A percentile compares a stretch with the other conserved stretches of the same genome.
These are phyloP conservation scores for Pardalotus punctatus DNA, from an alignment of 2,113 vertebrate species.

Conservation along the genomic window DNA sequence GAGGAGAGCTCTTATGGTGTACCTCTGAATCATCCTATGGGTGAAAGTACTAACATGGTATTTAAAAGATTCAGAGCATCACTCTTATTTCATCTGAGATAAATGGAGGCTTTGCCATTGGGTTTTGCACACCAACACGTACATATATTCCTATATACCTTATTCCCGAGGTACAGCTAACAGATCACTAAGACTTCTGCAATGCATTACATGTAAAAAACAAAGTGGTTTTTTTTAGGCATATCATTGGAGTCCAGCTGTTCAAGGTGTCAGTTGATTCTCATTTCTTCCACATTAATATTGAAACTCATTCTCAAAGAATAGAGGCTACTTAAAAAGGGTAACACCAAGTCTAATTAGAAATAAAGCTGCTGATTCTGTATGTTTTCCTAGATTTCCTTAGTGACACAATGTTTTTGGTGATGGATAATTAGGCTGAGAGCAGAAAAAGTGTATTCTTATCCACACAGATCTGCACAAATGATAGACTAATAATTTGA, in stretches of 20 bases:
- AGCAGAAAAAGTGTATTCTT: not conserved
- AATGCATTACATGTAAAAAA: not conserved
- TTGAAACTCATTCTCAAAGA: not conserved
- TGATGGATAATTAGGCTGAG: not conserved
- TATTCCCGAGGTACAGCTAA: not conserved
- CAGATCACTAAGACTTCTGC: not conserved
- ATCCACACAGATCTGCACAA: not conserved
- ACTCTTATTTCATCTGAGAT: not conserved
- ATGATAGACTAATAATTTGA: not conserved
- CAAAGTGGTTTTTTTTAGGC: not conserved
- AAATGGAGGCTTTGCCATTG: not conserved
- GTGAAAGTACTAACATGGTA: not conserved
- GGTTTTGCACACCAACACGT: not conserved
- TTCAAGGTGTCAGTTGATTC: not conserved
- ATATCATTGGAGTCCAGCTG: not conserved
- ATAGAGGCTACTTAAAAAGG: not conserved
- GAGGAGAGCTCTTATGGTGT: not conserved
- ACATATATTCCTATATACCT: not conserved
- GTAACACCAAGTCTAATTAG: not conserved
- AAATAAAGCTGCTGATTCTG: not conserved
- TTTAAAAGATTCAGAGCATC: not conserved
- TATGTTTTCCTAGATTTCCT: not conserved
- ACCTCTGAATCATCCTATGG: not conserved
- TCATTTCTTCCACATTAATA: not conserved
- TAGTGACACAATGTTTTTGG: not conserved